Evolutionary conservation across 2,888 invertebrate genomes (phyloP), one percentile per base, ranked within the genome.

Genomic region (Bursaphelenchus okinawaensis): DNA sequence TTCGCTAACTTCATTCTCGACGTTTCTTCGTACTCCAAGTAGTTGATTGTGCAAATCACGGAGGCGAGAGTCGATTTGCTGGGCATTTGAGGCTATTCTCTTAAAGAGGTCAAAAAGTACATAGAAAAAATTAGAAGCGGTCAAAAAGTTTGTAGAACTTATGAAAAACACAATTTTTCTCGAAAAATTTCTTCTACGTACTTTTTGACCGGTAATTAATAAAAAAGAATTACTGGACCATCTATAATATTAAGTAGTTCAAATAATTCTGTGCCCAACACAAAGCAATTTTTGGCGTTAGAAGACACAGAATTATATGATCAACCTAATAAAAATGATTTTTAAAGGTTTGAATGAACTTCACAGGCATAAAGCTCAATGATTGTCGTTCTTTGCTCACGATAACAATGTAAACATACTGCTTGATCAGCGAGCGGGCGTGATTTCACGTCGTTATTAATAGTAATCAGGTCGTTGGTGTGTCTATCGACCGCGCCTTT

Each of bases 41-140:
- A 81, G 59, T 57, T 79, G 77, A 8, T 71, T 72, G 64, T 78
- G 78, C 64, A 81, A 57, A 31, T 81, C 81, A n/a, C 79, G 70
- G 0, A 79, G 52, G 54, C 77, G 70, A 0, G 69, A 62, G 60
- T 81, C 81, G 22, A 80, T 40, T 66, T 75, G 75, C 31, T 76
- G 75, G 0, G 67, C 75, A 0, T 76, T 66, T 20, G 54, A 72
- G 1, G 76, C 72, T 7, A 80, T 69, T 71, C 75, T 77, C 79
- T 79, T 58, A 40, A 71, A 28, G 4, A 26, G 20, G 7, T 7
- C 60, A 52, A 3, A 19, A 50, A 66, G 28, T 20, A 50, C 16
- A n/a, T 40, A 4, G 6, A 40, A 40, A 16, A 40, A 16, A 23
- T 40, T 4, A 16, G 40, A 40, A 40, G n/a, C 40, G n/a, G n/a